Evolutionary conservation across 1,140 invertebrate species (phyloP), one percentile per base, ranked within the genome.

Genomic region (Brachionus calyciflorus): DNA sequence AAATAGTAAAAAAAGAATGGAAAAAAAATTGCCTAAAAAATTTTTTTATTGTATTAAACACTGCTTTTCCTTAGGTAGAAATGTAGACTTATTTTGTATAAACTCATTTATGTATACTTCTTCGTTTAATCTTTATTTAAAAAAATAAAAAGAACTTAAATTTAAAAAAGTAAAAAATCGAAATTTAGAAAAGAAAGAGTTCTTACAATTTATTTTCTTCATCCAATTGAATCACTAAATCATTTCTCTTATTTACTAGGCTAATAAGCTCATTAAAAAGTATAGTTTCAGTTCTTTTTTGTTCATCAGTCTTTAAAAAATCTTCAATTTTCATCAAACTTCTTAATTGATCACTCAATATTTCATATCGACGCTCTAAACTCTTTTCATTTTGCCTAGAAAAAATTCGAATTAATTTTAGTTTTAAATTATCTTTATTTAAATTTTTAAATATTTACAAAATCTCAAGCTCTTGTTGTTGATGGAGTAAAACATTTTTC

Each of bases 311-410:
- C 17, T 73, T 73, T 5, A 40, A 33, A 14, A 30, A 30, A 30
- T 73, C 69, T 3, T 73, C 51, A 17, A 73, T 51, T 33, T 73
- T 9, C 46, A 73, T 49, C 7, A 73, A 40, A 73, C 37, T 40
- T 73, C 69, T 49, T 14, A 73, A 28, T 21, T 73, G 69, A 37
- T 51, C 46, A 30, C 69, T 73, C 10, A 73, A 40, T 12, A 51
- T 55, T 55, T 73, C 30, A n/a, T 51, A 73, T 6, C 69, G 30
- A 17, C 33, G 24, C 21, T 73, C 69, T 10, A 73, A n/a, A 49
- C 46, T 53, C 33, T 73, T 73, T 55, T 73, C 69, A 37, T 73
- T 73, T 51, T 73, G 69, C 33, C 69, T 49, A n/a, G n/a, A n/a
- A n/a, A n/a, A 30, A 30, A 57, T 28, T 28, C n/a, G 4, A 57